Base-by-base conservation (phyloP, 2,888 invertebrate species). In the Eupithecia subfuscata region DNA sequence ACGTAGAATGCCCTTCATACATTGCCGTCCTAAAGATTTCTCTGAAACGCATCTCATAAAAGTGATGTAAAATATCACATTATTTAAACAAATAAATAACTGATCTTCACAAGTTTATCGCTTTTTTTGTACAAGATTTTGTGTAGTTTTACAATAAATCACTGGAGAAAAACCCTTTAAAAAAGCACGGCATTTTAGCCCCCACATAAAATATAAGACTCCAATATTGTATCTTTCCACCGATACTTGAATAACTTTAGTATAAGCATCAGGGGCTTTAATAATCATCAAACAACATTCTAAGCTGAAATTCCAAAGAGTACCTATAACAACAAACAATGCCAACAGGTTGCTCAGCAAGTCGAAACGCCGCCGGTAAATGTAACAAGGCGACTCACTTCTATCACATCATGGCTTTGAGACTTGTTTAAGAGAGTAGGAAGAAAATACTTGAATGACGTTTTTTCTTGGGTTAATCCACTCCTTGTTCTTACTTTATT, bases 341-440 rank as follows among this genome's bases (percentile, higher is more conserved):
- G 25, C 18, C 34, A 67, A 71, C 71, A 48, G 65, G 71, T 71
- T 65, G 18, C 8, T 9, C n/a, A n/a, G 34, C 37, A 7, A 45
- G n/a, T 22, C 60, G 37, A 70, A 18, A n/a, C n/a, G n/a, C n/a
- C 45, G 18, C 63, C 63, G 16, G 40, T 64, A 37, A 71, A n/a
- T 65, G 34, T 71, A 52, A 52, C 71, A 71, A 71, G 71, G 71
- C 52, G 71, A 40, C 34, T 71, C 37, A 52, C 40, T 71, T 48
- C 7, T 48, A 18, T 48, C 7, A 45, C 67, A 40, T 40, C 34
- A 37, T 14, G 40, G n/a, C 63, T 65, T 65, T 12, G 37, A 9
- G 9, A 18, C 34, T 37, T 22, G 37, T 37, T 18, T 18, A 34
- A 2, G 30, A 11, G 40, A 37, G 16, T n/a, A 9, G 16, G n/a